phyloP scores from a whole-genome alignment of 2,888 invertebrate species.

The Nipponacmea schrenckii region DNA sequence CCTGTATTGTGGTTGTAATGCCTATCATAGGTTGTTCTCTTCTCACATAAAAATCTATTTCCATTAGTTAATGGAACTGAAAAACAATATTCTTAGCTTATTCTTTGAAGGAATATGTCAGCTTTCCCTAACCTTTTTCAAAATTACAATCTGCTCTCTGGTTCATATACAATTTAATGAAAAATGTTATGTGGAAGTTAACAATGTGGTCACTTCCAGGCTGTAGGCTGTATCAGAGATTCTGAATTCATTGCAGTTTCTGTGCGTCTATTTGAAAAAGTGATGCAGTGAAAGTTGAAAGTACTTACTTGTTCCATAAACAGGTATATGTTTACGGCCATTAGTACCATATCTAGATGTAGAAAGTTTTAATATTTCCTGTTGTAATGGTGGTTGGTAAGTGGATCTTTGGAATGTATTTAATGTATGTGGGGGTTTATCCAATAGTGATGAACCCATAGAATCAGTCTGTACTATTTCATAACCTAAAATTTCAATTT shows the following conservation, averaged over 20 bases:
- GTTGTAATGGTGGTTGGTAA: constrained; percentile 51
- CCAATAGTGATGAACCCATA: not conserved
- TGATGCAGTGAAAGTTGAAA: not conserved
- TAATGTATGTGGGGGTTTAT: constrained; percentile 44
- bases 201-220: no score
- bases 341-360: constrained; percentile 58
- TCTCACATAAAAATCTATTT: constrained; percentile 33
- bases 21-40: constrained; percentile 57
- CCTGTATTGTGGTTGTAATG: constrained; percentile 50
- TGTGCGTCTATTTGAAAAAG: not conserved
- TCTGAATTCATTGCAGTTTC: no score
- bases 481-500: not conserved
- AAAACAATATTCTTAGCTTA: constrained; percentile 10
- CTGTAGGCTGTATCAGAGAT: no score
- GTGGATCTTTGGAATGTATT: constrained; percentile 51
- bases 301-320: constrained; percentile 53
- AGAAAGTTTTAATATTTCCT: constrained; percentile 43
- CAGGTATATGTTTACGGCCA: constrained; percentile 46
- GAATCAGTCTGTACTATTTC: not conserved
- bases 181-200: no score
- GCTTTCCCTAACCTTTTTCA: no score
- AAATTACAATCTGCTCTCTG: no score
- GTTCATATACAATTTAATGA: no score
- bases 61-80: constrained; percentile 51
- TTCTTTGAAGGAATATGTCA: no score